Evolutionary conservation across 2,888 invertebrate genomes (phyloP).

Genomic region (Heliconius erato): DNA sequence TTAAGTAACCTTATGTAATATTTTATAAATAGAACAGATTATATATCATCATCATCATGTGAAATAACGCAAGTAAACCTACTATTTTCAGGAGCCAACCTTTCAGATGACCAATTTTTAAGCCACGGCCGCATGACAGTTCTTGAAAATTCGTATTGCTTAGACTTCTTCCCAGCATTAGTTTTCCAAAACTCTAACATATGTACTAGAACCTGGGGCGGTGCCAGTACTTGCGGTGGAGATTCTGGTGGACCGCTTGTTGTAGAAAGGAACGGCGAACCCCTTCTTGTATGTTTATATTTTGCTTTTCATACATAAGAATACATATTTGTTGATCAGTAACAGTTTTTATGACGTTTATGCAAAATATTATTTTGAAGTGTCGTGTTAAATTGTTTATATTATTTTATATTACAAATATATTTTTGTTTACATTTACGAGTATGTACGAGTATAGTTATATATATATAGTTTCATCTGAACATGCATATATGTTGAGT

Average conservation of each 20-base stretch:
- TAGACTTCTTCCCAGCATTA: constrained; percentile 44
- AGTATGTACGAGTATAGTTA: no score
- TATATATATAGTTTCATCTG: no score
- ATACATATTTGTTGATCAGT: neutral
- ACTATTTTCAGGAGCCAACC: constrained; percentile 42
- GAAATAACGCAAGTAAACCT: neutral
- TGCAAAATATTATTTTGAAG: no score
- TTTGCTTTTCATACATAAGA: neutral
- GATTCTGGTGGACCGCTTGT: constrained; percentile 58
- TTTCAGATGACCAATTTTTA: constrained; percentile 46
- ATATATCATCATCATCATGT: neutral
- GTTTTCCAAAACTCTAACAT: constrained; percentile 50
- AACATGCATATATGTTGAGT: no score
- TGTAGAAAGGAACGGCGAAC: constrained; percentile 51
- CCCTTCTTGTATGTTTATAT: constrained; percentile 59
- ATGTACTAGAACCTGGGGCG: constrained; percentile 53
- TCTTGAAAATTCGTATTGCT: constrained; percentile 53
- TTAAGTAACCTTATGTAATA: no score
- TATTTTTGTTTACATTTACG: no score
- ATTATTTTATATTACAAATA: no score
- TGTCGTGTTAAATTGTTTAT: no score
- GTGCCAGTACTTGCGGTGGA: constrained; percentile 54
- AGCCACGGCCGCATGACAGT: constrained; percentile 50
- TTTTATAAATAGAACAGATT: no score
- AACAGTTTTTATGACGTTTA: neutral